Evolutionary conservation across 2,888 invertebrate genomes (phyloP), one percentile per base, ranked within the genome.

Genomic region (Glyphotaelius pellucidus): DNA sequence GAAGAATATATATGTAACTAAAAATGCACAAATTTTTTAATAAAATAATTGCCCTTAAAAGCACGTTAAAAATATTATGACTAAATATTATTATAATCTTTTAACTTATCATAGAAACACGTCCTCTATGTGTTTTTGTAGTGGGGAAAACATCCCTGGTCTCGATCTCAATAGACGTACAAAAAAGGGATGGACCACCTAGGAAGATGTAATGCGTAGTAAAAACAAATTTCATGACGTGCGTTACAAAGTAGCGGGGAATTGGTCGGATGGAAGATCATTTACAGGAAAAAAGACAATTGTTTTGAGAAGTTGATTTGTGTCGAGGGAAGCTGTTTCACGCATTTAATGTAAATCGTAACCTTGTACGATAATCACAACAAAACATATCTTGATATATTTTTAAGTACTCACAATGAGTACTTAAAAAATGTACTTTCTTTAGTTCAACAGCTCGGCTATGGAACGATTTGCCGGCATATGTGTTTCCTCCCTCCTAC

Each of bases 201-300:
- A 89, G n/a, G 88, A 89, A 89, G 88, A 89, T 79, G 88, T 89
- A 89, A 89, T 67, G 67, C 88, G 87, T 35, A 79, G 79, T 89
- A 89, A 89, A 88, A 89, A 89, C 88, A 80, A 89, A 89, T 89
- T 89, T 89, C 88, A 89, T 79, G 88, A 89, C 88, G 79, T 89
- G 88, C 67, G 88, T 89, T 79, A 80, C 88, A 32, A 32, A 79
- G 79, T 32, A 89, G 79, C 38, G 3, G 67, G 80, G 79, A 79
- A 89, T 79, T 32, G 80, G 32, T 31, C 9, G 52, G 85, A 86
- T 84, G 35, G 87, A 83, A n/a, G 83, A 86, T 4, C 86, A 86
- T 86, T 89, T 89, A 25, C n/a, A 80, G 35, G 67, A 88, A 86
- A 31, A 89, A 25, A 32, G 88, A 89, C 88, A 11, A n/a, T 79